Conservation (phyloP, 1,140 invertebrate species). For the Cephus cinctus region DNA sequence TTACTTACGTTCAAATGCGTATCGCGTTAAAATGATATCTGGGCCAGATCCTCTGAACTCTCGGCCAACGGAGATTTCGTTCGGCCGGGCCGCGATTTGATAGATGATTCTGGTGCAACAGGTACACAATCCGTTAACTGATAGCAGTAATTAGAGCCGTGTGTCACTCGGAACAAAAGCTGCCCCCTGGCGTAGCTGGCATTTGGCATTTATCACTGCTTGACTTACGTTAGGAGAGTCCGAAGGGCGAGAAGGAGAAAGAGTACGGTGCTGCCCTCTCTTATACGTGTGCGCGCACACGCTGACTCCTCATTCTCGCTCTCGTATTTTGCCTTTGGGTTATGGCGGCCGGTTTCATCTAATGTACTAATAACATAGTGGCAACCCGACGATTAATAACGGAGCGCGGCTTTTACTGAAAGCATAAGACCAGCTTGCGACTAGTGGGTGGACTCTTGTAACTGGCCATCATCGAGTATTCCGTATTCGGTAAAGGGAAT, state of each 20-base stretch:
- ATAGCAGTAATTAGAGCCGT: conserved; percentile 50
- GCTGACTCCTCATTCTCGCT: conserved; percentile 17
- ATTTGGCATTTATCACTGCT: conserved; percentile 41
- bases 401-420: no score
- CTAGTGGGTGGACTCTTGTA: background rate
- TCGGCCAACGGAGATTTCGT: no score
- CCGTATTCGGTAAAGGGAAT: no score
- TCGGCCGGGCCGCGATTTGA: conserved; percentile 15
- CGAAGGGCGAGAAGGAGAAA: no score
- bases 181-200: conserved; percentile 24
- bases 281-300: no score
- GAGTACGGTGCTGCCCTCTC: conserved; percentile 12
- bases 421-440: background rate
- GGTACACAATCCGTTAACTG: conserved; percentile 40
- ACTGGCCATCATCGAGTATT: no score
- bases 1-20: conserved; percentile 11
- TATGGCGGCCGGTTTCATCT: conserved; percentile 45
- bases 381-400: conserved; percentile 51
- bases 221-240: conserved; percentile 26
- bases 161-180: conserved; percentile 43
- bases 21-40: no score
- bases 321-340: conserved; percentile 24
- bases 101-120: conserved; percentile 40
- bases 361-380: conserved; percentile 52
- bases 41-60: no score